Percentiles rank a stretch among this genome's conserved stretches.
These are phyloP conservation scores for Deilephila elpenor DNA, from an alignment of 2,888 invertebrate species.

Conservation along the genomic window DNA sequence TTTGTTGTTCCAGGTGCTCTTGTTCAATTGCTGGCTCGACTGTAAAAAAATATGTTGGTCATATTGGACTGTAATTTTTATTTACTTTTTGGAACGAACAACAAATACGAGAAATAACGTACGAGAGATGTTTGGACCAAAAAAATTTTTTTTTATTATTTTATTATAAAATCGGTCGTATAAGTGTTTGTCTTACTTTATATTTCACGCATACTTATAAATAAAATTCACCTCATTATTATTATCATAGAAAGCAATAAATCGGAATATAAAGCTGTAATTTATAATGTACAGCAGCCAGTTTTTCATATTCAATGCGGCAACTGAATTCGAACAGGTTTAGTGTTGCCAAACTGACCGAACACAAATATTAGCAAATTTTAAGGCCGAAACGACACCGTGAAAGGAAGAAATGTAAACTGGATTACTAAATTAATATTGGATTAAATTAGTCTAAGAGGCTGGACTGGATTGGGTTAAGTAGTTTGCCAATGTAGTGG, in stretches of 20 bases:
- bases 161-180: no score
- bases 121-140: no score
- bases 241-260: no score
- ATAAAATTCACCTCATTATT: no score
- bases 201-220: no score
- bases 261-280: neutral
- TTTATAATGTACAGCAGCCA: neutral
- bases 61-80: neutral
- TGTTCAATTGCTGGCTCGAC: constrained; percentile 34
- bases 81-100: neutral
- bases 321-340: constrained; percentile 8
- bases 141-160: no score
- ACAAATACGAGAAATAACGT: no score
- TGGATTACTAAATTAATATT: neutral
- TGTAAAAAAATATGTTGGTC: neutral
- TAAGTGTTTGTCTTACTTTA: no score
- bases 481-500: no score
- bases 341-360: neutral
- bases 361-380: constrained; percentile 13
- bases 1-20: constrained; percentile 54
- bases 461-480: neutral
- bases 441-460: neutral
- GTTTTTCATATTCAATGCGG: neutral
- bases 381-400: constrained; percentile 14
- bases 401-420: constrained; percentile 18